These are phyloP conservation scores for Sympetrum striolatum DNA, from an alignment of 2,888 invertebrate genomes.

Conservation along the genomic window DNA sequence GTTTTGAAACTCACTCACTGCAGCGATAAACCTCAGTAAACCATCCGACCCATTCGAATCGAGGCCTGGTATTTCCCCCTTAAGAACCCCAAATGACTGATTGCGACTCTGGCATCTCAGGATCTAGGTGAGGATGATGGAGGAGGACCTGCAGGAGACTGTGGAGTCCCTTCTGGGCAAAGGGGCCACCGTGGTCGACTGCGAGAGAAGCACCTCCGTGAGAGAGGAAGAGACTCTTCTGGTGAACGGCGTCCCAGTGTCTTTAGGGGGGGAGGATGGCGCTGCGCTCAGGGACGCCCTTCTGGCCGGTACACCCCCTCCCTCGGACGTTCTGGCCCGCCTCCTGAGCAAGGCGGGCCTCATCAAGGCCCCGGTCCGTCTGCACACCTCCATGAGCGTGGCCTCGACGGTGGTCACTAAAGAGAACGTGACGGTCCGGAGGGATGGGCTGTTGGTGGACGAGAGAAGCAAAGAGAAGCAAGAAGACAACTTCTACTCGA, in stretches of 20 bases:
- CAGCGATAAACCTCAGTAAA: no score
- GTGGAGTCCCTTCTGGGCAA: conserved; percentile 77
- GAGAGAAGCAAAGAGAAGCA: conserved; percentile 73
- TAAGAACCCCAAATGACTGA: background rate
- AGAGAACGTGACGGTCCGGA: conserved; percentile 73
- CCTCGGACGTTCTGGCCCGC: conserved; percentile 74
- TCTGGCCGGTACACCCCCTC: conserved; percentile 70
- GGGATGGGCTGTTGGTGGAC: conserved; percentile 72
- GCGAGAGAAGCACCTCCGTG: conserved; percentile 74
- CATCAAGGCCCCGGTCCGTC: conserved; percentile 69
- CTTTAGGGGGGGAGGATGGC: conserved; percentile 72
- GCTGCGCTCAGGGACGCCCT: conserved; percentile 72
- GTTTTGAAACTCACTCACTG: no score
- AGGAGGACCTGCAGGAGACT: conserved; percentile 75
- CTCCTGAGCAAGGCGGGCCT: conserved; percentile 70
- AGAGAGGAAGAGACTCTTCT: conserved; percentile 74
- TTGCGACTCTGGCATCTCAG: background rate
- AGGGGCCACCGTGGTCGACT: conserved; percentile 74
- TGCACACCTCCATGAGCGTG: conserved; percentile 74
- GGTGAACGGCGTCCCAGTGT: conserved; percentile 74
- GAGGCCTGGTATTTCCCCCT: background rate
- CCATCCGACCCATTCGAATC: background rate
- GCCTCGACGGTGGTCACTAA: conserved; percentile 74
- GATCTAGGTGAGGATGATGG: conserved; percentile 64
- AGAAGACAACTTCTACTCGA: conserved; percentile 74